phyloP scores from a whole-genome alignment of 1,140 invertebrate genomes.

The Drosophila lacertosa region DNA sequence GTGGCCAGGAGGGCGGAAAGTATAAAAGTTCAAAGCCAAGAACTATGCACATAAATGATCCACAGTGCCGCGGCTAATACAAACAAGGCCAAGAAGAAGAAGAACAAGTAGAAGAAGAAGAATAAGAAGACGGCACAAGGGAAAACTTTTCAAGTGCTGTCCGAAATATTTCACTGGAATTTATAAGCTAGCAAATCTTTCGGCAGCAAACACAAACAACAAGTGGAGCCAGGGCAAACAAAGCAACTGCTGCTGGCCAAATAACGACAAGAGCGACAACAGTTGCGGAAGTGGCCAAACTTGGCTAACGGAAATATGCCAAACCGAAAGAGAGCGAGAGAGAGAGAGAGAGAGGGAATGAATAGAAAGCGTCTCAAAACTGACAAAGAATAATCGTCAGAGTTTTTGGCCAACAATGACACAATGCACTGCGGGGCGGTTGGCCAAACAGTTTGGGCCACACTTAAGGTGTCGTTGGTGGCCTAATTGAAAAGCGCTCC shows the following conservation, averaged over 20 bases:
- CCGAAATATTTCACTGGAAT: conserved; percentile 76
- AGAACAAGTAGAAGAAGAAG: too few species aligned
- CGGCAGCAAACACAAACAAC: conserved; percentile 44
- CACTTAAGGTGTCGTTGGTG: conserved; percentile 71
- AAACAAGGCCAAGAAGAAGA: too few species aligned
- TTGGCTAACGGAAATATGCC: conserved; percentile 70
- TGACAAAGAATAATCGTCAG: conserved; percentile 51
- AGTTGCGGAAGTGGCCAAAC: conserved; percentile 54
- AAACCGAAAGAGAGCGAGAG: conserved; percentile 47
- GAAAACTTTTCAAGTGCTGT: conserved; percentile 78
- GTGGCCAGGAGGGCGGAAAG: conserved; percentile 1
- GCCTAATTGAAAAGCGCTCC: conserved; percentile 70
- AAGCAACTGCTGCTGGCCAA: conserved; percentile 35
- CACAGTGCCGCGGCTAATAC: conserved; percentile 69
- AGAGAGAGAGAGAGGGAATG: too few species aligned
- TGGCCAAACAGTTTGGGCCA: conserved; percentile 20
- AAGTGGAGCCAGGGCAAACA: conserved; percentile 45
- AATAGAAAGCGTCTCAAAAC: conserved; percentile 41
- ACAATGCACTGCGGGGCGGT: not conserved
- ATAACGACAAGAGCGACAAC: conserved; percentile 9
- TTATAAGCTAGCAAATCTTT: conserved; percentile 76
- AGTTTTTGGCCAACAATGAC: conserved; percentile 32
- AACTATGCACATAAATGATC: conserved; percentile 78
- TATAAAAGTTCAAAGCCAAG: conserved; percentile 65
- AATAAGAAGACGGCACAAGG: conserved; percentile 6